Conservation (phyloP, 2,888 invertebrate genomes). For the Tanytarsus gracilentus region DNA sequence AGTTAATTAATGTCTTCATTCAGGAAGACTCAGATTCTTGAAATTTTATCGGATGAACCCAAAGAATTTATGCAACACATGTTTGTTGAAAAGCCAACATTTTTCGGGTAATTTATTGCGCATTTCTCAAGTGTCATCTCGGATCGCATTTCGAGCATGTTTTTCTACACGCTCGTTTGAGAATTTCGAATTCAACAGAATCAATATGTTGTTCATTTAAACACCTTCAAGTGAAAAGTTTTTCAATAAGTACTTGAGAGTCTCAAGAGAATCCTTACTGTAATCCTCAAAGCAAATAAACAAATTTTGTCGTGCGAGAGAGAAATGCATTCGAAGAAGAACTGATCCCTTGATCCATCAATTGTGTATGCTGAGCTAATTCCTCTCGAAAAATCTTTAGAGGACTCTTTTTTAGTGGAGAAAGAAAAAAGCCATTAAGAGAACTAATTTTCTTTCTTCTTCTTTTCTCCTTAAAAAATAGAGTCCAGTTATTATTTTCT, state of each 20-base stretch:
- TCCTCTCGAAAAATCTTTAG: conserved; percentile 19
- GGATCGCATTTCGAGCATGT: too few species aligned
- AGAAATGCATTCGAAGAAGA: not conserved
- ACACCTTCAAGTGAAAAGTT: too few species aligned
- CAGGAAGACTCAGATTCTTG: too few species aligned
- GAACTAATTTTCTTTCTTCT: conserved; percentile 5
- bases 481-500: conserved; percentile 11
- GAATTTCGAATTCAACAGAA: not conserved
- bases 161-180: too few species aligned
- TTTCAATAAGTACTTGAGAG: not conserved
- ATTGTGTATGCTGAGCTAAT: conserved; percentile 13
- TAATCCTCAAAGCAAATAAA: conserved; percentile 28
- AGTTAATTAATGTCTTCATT: too few species aligned
- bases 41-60: too few species aligned
- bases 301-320: not conserved
- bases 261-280: not conserved
- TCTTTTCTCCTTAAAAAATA: not conserved
- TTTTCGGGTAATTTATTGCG: too few species aligned
- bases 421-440: conserved; percentile 14
- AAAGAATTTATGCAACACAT: too few species aligned
- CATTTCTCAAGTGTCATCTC: too few species aligned
- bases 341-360: conserved; percentile 20
- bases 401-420: not conserved
- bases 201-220: not conserved
- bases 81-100: too few species aligned